These are phyloP conservation scores for Nephotettix cincticeps DNA, from an alignment of 1,140 invertebrate species.

Conservation along the genomic window DNA sequence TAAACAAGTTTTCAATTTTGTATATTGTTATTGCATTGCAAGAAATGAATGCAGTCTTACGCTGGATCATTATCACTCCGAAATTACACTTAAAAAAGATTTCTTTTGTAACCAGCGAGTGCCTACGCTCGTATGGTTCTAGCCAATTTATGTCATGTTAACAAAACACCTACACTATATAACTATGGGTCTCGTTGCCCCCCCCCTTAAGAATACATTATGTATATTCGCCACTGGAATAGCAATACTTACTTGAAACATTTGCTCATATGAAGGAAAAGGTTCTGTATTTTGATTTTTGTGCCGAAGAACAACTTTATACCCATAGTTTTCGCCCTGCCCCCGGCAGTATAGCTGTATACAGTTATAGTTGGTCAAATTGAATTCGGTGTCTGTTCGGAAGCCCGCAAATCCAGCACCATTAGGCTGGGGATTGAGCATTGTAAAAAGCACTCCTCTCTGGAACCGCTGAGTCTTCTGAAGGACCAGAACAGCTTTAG, in stretches of 20 bases:
- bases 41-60: no score
- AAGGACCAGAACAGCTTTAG: slow-evolving; percentile 59
- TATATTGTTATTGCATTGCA: no score
- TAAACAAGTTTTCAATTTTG: no score
- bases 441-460: slow-evolving; percentile 63
- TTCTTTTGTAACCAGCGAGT: no score
- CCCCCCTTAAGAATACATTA: no score
- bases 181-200: no score
- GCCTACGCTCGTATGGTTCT: no score
- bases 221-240: no score
- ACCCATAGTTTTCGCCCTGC: slow-evolving; percentile 55
- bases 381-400: slow-evolving; percentile 47
- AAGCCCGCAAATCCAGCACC: slow-evolving; percentile 69
- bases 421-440: slow-evolving; percentile 67
- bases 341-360: slow-evolving; percentile 57
- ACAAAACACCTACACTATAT: no score
- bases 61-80: no score
- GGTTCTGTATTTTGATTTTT: slow-evolving; percentile 55
- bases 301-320: slow-evolving; percentile 63
- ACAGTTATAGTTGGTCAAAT: slow-evolving; percentile 53
- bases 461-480: slow-evolving; percentile 60
- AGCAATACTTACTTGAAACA: slow-evolving; percentile 54
- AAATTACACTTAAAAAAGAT: no score
- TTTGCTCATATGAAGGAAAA: slow-evolving; percentile 61
- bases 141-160: no score